phyloP scores from a whole-genome alignment of 2,888 invertebrate genomes.

The Zelleria hepariella region DNA sequence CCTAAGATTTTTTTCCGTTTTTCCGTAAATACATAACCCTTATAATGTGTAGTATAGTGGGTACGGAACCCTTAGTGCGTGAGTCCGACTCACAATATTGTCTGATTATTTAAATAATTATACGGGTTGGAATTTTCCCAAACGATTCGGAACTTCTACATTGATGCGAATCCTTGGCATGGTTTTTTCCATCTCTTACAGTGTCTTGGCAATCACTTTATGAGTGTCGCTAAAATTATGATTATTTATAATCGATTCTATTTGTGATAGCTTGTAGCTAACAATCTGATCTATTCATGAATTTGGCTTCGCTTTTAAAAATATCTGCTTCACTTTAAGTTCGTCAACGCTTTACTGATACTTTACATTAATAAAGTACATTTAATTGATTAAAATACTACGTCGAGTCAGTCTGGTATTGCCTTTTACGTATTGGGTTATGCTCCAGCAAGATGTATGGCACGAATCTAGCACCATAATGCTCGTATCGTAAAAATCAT shows the following conservation, averaged over 20 bases:
- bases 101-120: too few relatives aligned
- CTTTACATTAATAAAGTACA: neutral
- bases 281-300: too few relatives aligned
- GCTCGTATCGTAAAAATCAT: slow-evolving; percentile 1
- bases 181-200: neutral
- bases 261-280: neutral
- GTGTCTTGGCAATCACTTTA: neutral
- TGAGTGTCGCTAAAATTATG: neutral
- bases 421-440: neutral
- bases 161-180: neutral
- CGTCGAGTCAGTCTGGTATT: neutral
- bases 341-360: too few relatives aligned
- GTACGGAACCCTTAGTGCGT: too few relatives aligned
- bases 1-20: too few relatives aligned
- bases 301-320: too few relatives aligned
- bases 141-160: neutral
- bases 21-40: too few relatives aligned
- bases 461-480: neutral
- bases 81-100: too few relatives aligned
- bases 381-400: neutral
- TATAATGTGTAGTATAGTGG: too few relatives aligned
- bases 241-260: neutral
- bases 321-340: too few relatives aligned
- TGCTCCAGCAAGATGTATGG: neutral
- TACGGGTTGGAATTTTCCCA: neutral